Percentiles rank a stretch among this genome's conserved stretches.
phyloP scores from a whole-genome alignment of 2,113 vertebrate genomes.

The Deroptyus accipitrinus region DNA sequence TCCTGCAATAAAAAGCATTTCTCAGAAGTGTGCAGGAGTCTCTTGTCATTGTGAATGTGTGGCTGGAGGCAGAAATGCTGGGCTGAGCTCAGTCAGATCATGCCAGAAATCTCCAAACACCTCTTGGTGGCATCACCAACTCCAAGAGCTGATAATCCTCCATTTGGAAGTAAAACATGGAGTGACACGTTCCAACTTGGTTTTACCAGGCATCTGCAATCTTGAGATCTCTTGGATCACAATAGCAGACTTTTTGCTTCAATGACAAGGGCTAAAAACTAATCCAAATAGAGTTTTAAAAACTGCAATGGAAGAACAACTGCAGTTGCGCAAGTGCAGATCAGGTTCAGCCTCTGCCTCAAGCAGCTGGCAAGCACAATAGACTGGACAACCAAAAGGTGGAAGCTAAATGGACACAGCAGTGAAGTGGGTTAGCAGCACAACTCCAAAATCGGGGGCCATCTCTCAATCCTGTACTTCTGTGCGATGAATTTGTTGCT shows the following conservation, averaged over 20 bases:
- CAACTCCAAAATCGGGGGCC: background rate
- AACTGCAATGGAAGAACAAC: background rate
- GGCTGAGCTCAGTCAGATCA: background rate
- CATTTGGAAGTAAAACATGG: background rate
- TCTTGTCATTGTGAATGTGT: background rate
- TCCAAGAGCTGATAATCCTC: background rate
- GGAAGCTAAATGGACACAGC: background rate
- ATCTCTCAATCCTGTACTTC: background rate
- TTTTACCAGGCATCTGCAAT: background rate
- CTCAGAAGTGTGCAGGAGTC: background rate
- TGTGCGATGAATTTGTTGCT: background rate
- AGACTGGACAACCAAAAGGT: background rate
- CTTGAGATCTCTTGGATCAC: background rate
- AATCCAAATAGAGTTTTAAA: background rate
- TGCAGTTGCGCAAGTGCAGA: background rate
- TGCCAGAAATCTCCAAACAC: background rate
- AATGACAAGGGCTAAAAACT: background rate
- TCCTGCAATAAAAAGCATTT: conserved; percentile 44
- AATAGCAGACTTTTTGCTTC: background rate
- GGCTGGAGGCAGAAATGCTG: background rate
- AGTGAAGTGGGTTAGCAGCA: background rate
- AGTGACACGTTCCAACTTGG: background rate
- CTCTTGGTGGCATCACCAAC: background rate
- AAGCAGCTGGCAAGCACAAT: background rate
- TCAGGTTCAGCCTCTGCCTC: rapidly evolving